Conservation (phyloP, 2,888 invertebrate genomes). For the Nomada ruficornis region DNA sequence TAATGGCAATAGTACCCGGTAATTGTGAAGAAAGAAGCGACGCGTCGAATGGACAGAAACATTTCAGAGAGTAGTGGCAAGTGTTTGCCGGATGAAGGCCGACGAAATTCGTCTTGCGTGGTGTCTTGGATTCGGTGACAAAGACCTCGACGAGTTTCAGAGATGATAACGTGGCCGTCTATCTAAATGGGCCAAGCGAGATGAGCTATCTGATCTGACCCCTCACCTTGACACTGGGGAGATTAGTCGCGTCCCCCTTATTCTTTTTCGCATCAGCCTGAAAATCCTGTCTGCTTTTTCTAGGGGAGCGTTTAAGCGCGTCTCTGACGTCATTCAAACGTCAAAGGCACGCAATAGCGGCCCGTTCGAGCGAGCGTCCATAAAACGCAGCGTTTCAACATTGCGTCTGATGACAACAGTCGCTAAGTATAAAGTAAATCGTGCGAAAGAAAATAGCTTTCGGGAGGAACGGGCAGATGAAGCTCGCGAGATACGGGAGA, state of each 20-base stretch:
- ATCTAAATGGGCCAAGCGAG: constrained; percentile 58
- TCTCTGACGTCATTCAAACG: constrained; percentile 66
- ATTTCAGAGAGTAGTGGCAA: neutral
- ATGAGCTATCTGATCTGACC: constrained; percentile 71
- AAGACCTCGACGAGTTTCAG: constrained; percentile 44
- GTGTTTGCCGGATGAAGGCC: neutral
- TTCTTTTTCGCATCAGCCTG: constrained; percentile 54
- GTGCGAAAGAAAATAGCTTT: constrained; percentile 52
- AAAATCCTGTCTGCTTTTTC: constrained; percentile 49
- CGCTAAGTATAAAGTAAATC: constrained; percentile 52
- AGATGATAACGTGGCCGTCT: constrained; percentile 50
- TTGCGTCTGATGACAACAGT: constrained; percentile 48
- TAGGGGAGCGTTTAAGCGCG: constrained; percentile 57
- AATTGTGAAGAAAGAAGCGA: neutral
- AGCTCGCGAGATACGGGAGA: constrained; percentile 20
- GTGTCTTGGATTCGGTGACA: constrained; percentile 29
- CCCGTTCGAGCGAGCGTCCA: constrained; percentile 43
- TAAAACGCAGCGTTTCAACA: constrained; percentile 65
- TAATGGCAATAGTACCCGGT: neutral
- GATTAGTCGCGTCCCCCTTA: constrained; percentile 67
- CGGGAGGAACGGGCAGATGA: constrained; percentile 16
- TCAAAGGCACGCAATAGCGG: constrained; percentile 62
- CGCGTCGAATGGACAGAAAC: neutral
- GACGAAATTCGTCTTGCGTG: neutral
- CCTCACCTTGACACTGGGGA: constrained; percentile 70